Evolutionary conservation across 2,113 vertebrate genomes (phyloP), one percentile per base, ranked within the genome.

Genomic region (Tichodroma muraria): DNA sequence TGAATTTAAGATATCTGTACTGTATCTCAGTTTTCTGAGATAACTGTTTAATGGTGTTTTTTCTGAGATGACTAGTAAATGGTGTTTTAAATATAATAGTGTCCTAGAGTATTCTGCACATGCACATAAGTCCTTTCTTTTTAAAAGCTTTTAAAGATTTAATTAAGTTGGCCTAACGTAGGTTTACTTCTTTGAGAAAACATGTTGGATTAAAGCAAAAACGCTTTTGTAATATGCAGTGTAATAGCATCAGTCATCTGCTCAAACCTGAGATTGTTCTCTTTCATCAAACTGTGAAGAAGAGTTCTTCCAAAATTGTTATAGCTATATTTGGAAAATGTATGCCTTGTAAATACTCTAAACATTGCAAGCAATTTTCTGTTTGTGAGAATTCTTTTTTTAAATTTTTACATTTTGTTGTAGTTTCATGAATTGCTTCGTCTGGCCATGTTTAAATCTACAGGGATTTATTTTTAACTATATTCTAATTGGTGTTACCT

Each of bases 1-100:
- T 91, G 75, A 94, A 93, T 94, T 87, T 92, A 81, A 85, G 89
- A 31, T 89, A 77, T 80, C 83, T 86, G 44, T 89, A 96, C 50
- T 80, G 69, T 91, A 88, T 88, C 79, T 82, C 86, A 87, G 56
- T 84, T 88, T 60, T 68, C 63, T 80, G 40, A 81, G 73, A 89
- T 94, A 88, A 83, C 69, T 56, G 16, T 63, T 75, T 89, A 80
- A 95, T 65, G 38, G 11, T 89, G 13, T 69, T 82, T 90, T 80
- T 60, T 49, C 54, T 78, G 38, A 76, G 80, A 83, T 94, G 84
- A 84, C 52, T 73, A 16, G 64, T 66, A 88, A 81, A 95, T 69
- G 35, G 15, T 86, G 7, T 94, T 85, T 93, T 78, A 85, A 69
- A 77, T 72, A 56, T 54, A 77, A 60, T 80, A 54, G 31, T 71